phyloP scores from a whole-genome alignment of 2,888 invertebrate genomes.

The Biston betularia region DNA sequence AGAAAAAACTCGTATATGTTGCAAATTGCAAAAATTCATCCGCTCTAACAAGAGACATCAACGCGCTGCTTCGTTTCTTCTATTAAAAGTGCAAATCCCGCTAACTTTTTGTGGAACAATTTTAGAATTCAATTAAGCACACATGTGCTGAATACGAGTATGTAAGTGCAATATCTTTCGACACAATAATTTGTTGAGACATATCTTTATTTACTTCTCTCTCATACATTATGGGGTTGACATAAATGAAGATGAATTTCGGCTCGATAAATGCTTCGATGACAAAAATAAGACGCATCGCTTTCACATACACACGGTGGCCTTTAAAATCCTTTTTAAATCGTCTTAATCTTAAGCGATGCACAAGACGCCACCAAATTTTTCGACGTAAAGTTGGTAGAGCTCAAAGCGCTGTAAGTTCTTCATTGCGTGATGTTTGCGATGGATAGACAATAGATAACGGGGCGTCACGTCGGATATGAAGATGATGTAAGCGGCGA shows the following conservation, averaged over 20 bases:
- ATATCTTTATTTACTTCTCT: conserved; percentile 17
- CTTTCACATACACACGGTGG: conserved; percentile 13
- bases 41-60: conserved; percentile 33
- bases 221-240: conserved; percentile 14
- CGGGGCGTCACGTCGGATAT: conserved; percentile 63
- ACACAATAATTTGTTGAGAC: conserved; percentile 31
- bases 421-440: conserved; percentile 21
- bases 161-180: conserved; percentile 20
- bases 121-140: conserved; percentile 17
- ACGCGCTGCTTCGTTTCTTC: conserved; percentile 29
- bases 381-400: neutral
- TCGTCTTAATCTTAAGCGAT: conserved; percentile 4
- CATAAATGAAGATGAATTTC: conserved; percentile 30
- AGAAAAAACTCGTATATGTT: too few species aligned
- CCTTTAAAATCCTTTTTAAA: conserved; percentile 13
- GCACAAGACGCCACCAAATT: neutral
- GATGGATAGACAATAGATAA: conserved; percentile 60
- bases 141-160: conserved; percentile 18
- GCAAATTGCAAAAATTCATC: conserved; percentile 8
- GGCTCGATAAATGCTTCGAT: conserved; percentile 28
- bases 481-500: conserved; percentile 79
- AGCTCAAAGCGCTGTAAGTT: conserved; percentile 9
- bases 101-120: conserved; percentile 1
- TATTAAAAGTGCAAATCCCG: conserved; percentile 4
- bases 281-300: conserved; percentile 25